Conservation (phyloP, 2,888 invertebrate species). For the Sipha maydis region DNA sequence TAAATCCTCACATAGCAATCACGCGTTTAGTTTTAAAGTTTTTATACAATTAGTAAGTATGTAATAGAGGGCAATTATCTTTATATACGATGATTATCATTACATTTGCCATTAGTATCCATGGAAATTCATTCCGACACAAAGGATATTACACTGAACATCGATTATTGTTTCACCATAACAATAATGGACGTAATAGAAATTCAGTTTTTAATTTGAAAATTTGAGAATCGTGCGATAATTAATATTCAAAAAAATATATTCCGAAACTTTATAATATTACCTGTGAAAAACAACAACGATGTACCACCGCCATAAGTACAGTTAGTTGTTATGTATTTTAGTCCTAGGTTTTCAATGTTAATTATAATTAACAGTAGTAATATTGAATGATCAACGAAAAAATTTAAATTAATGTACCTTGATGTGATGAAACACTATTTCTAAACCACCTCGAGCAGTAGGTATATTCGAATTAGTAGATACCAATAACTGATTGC, state of each 20-base stretch:
- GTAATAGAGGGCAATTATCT: not conserved
- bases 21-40: not conserved
- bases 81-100: slow-evolving; percentile 13
- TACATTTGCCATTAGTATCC: slow-evolving; percentile 61
- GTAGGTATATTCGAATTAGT: not conserved
- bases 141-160: not conserved
- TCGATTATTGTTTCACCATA: not conserved
- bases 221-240: too few relatives aligned
- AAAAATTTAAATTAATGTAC: not conserved
- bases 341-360: too few relatives aligned
- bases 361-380: not conserved
- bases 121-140: slow-evolving; percentile 35
- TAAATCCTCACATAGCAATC: not conserved
- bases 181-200: too few relatives aligned
- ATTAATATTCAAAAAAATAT: not conserved
- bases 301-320: too few relatives aligned
- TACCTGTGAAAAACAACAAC: not conserved
- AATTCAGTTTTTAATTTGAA: not conserved
- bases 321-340: too few relatives aligned
- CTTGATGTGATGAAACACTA: not conserved
- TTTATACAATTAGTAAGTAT: not conserved
- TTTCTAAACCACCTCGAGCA: not conserved
- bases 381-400: not conserved
- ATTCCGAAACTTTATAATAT: not conserved
- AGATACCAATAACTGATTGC: not conserved